phyloP scores from a whole-genome alignment of 1,140 invertebrate species.

The Drosophila kanapiae region DNA sequence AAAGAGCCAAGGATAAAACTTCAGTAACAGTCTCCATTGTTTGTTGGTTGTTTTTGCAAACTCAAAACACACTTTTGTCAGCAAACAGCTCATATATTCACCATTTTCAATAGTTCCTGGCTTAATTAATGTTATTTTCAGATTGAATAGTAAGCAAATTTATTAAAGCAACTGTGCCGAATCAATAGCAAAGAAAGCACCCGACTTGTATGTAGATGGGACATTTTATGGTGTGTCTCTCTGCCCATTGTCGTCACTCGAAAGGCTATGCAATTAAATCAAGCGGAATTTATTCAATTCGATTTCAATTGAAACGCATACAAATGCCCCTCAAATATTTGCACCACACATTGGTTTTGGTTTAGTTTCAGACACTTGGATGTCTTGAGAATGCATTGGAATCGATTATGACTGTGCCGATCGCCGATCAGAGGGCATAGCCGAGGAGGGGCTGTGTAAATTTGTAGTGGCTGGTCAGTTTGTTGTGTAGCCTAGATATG shows the following conservation, averaged over 20 bases:
- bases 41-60: no score
- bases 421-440: conserved; percentile 42
- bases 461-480: conserved; percentile 34
- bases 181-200: conserved; percentile 10
- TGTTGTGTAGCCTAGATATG: conserved; percentile 56
- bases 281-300: conserved; percentile 81
- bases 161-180: background rate
- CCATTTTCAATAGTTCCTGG: background rate
- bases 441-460: conserved; percentile 55
- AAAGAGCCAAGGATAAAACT: no score
- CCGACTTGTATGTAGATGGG: conserved; percentile 29
- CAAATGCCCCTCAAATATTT: conserved; percentile 64
- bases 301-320: conserved; percentile 79
- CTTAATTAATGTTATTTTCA: background rate
- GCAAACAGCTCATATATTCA: background rate
- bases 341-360: conserved; percentile 41
- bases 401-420: conserved; percentile 65
- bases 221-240: conserved; percentile 23
- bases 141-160: no score
- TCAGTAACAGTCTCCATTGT: no score
- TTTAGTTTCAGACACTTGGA: conserved; percentile 16
- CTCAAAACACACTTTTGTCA: no score
- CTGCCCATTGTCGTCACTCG: conserved; percentile 58
- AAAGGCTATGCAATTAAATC: conserved; percentile 75
- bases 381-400: conserved; percentile 52